A percentile compares a stretch with the other conserved stretches of the same genome.
phyloP scores from a whole-genome alignment of 2,113 vertebrate species.

The Menura novaehollandiae region DNA sequence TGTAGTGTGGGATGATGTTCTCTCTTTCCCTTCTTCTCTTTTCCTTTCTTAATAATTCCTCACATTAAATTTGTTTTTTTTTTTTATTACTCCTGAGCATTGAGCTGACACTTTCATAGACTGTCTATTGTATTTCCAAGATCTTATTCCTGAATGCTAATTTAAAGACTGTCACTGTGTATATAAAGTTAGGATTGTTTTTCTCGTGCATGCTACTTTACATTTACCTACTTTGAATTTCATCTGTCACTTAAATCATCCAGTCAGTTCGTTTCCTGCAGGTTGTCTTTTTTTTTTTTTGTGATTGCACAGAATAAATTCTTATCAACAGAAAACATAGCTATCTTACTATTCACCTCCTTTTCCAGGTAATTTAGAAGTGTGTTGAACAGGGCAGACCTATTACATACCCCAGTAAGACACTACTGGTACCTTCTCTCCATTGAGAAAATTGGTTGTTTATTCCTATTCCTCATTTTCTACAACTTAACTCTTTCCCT shows the following conservation, averaged over 20 bases:
- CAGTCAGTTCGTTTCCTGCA: not conserved
- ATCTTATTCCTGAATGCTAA: not conserved
- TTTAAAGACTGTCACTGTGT: not conserved
- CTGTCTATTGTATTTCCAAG: not conserved
- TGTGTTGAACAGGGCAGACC: not conserved
- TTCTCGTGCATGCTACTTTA: not conserved
- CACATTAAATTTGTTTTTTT: not conserved
- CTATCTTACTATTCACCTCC: not conserved
- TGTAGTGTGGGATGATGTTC: not conserved
- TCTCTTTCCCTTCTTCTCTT: not conserved
- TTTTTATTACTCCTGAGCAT: not conserved
- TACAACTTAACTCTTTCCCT: not conserved
- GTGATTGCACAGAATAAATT: not conserved
- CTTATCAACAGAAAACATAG: slow-evolving; percentile 18
- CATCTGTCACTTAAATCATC: slow-evolving; percentile 22
- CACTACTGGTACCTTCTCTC: not conserved
- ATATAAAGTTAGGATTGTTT: slow-evolving; percentile 6
- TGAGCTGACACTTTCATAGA: not conserved
- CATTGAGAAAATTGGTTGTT: not conserved
- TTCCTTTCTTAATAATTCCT: not conserved
- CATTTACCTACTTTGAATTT: slow-evolving; percentile 8
- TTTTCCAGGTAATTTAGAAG: not conserved
- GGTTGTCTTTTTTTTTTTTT: not conserved
- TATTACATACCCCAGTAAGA: not conserved
- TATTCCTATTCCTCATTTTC: not conserved